Conservation (phyloP, 2,113 vertebrate genomes). For the Mus spicilegus region DNA sequence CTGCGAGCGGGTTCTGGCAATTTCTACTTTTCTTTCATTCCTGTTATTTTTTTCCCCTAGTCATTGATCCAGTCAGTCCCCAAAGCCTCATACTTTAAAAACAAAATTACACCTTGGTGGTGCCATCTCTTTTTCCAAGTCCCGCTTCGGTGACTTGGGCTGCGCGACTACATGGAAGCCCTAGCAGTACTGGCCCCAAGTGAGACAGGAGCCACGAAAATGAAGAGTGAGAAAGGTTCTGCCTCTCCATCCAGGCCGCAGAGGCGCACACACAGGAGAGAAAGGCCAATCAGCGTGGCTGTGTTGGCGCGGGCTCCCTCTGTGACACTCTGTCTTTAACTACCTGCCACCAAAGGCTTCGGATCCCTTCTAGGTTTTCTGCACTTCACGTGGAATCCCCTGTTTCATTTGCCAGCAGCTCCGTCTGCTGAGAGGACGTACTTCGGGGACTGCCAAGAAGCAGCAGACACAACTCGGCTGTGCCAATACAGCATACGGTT, state of each 20-base stretch:
- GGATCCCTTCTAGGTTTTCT: constrained; percentile 72
- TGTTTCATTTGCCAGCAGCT: constrained; percentile 74
- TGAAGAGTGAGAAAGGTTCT: not conserved
- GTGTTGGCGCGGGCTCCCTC: constrained; percentile 15
- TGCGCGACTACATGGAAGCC: not conserved
- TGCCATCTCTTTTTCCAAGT: not conserved
- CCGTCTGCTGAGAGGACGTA: constrained; percentile 75
- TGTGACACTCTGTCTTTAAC: constrained; percentile 10
- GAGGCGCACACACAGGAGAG: not conserved
- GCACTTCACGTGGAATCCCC: constrained; percentile 79
- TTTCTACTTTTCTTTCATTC: constrained; percentile 26
- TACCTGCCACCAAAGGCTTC: constrained; percentile 65
- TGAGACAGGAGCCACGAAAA: not conserved
- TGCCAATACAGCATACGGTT: constrained; percentile 82
- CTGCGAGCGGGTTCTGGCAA: not conserved
- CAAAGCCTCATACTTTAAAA: constrained; percentile 20
- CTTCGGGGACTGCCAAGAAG: constrained; percentile 82
- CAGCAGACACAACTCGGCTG: constrained; percentile 82
- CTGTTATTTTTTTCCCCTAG: not conserved
- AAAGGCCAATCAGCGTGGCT: constrained; percentile 13
- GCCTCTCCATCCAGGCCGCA: constrained; percentile 44
- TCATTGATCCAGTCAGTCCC: not conserved
- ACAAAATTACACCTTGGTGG: not conserved
- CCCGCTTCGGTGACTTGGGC: not conserved
- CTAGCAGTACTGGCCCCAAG: not conserved